Conservation (phyloP, 2,113 vertebrate species). For the zebrafish (Danio rerio) region GRCz12tu NC_133193.1:39231001-39231500, state of each 20-base stretch:
- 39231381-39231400: neutral
- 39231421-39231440: neutral
- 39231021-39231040: neutral
- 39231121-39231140: neutral
- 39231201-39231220: conserved; percentile 26
- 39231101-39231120: neutral
- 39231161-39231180: conserved; percentile 40
- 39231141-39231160: conserved; percentile 13
- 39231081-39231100: no score
- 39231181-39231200: conserved; percentile 46
- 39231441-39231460: neutral
- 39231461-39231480: neutral
- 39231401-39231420: neutral
- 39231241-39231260: conserved; percentile 38
- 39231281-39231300: conserved; percentile 7
- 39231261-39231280: conserved; percentile 26
- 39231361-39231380: neutral
- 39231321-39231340: neutral
- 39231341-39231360: neutral
- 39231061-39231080: neutral
- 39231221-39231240: conserved; percentile 28
- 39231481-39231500: neutral
- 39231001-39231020: neutral
- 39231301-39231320: neutral
- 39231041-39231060: neutral